These are phyloP conservation scores for Protaetia brevitarsis DNA, from an alignment of 1,140 invertebrate species.

Conservation along the genomic window DNA sequence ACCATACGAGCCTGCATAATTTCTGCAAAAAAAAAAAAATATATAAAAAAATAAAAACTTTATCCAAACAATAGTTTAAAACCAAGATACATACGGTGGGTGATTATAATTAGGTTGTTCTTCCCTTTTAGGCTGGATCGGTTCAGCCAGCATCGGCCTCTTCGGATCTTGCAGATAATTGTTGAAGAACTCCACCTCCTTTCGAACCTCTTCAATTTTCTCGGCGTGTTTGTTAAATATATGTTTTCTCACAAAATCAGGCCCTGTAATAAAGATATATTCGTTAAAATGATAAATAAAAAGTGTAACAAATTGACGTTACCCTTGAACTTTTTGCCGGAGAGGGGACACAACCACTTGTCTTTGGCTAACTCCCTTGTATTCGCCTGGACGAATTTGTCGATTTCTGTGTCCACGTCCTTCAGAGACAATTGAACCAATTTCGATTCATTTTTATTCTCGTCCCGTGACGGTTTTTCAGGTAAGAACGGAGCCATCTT, in stretches of 20 bases:
- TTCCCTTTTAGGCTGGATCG: slow-evolving; percentile 57
- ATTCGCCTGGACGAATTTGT: slow-evolving; percentile 92
- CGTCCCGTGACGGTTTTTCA: slow-evolving; percentile 48
- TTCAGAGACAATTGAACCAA: slow-evolving; percentile 58
- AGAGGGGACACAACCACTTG: slow-evolving; percentile 98
- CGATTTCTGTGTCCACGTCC: slow-evolving; percentile 86
- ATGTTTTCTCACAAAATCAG: slow-evolving; percentile 98
- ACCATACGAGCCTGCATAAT: slow-evolving; percentile 51
- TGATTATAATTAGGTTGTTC: slow-evolving; percentile 52
- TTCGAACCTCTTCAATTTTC: slow-evolving; percentile 94
- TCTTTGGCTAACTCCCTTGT: slow-evolving; percentile 95
- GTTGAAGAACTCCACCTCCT: slow-evolving; percentile 97
- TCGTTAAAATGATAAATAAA: neutral
- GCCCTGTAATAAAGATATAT: slow-evolving; percentile 51
- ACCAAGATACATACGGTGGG: slow-evolving; percentile 52
- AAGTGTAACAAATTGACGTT: neutral
- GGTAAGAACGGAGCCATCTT: slow-evolving; percentile 89
- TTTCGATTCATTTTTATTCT: slow-evolving; percentile 46
- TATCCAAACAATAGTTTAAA: neutral
- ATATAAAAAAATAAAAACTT: slow-evolving; percentile 21
- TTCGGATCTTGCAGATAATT: slow-evolving; percentile 96
- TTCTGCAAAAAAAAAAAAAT: slow-evolving; percentile 43
- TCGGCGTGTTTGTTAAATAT: slow-evolving; percentile 97
- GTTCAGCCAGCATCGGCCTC: slow-evolving; percentile 88
- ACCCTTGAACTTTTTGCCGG: slow-evolving; percentile 98